Base-by-base conservation (phyloP, 2,888 invertebrate species). In the Portevinia maculata region DNA sequence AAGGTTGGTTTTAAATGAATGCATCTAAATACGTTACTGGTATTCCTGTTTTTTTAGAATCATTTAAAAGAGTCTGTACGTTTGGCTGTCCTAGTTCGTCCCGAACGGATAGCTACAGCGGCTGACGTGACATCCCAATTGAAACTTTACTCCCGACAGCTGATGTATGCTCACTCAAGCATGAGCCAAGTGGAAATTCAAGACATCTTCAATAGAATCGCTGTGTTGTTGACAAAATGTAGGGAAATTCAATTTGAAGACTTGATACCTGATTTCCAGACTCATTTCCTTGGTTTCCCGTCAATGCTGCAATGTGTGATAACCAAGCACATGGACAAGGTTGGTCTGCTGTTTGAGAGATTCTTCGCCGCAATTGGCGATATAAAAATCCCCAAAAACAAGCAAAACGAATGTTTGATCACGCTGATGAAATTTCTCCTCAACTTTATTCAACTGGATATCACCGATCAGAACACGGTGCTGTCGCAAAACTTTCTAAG, bases 401-500 rank as follows among this genome's bases (percentile, higher is more conserved):
- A 48, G 34, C 6, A 53, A 0, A 34, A 28, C 9, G 46, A 59
- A 1, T 19, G 34, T 13, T 48, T 46, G 6, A 15, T 76, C 8
- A 1, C 44, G 8, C 13, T 79, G 0, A 73, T 13, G 37, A 79
- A 79, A 39, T 64, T 19, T 5, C 46, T 84, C 2, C 5, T 73
- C 0, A 28, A 59, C 15, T 69, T 84, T 1, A 46, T 74, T 6
- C 15, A 59, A 7, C 30, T 84, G 15, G 84, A 84, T 41, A 13
- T 60, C 9, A 34, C 44, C 0, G 69, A 84, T 52, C 69, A 74
- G 39, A 73, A 79, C 4, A 69, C 67, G 0, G 69, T 74, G 2
- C 39, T 69, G 0, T 74, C 79, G 4, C 79, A 74, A 48, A 84
- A 73, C 21, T 84, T 84, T 28, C 73, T 90, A 2, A 86, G 85